Conservation (phyloP, 2,113 vertebrate species). For the Strigops habroptila region DNA sequence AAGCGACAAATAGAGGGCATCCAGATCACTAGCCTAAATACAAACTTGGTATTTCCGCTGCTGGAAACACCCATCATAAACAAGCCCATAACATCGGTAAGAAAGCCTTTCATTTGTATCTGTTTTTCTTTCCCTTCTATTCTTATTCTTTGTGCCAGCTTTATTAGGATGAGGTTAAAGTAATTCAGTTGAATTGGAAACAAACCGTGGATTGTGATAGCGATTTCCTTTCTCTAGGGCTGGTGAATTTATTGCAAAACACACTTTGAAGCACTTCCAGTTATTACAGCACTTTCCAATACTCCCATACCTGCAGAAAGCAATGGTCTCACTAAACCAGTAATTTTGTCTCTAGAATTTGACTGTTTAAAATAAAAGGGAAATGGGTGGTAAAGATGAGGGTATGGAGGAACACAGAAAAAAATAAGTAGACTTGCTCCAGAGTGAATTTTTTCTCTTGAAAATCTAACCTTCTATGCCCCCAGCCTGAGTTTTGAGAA, state of each 20-base stretch:
- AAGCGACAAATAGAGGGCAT: neutral
- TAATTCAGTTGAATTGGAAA: neutral
- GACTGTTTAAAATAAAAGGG: neutral
- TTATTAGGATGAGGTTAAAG: neutral
- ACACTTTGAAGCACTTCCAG: neutral
- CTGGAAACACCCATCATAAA: neutral
- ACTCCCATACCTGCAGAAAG: neutral
- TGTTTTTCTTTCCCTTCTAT: neutral
- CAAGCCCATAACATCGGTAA: neutral
- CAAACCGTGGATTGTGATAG: neutral
- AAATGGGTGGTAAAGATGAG: fast-evolving
- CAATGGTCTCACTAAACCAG: neutral
- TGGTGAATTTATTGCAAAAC: neutral
- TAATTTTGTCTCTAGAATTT: neutral
- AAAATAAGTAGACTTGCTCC: neutral
- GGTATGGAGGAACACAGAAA: neutral
- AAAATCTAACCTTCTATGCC: neutral
- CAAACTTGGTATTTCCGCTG: neutral
- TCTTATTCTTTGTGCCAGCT: neutral
- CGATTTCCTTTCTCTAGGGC: neutral
- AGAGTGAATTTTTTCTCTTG: neutral
- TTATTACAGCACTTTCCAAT: neutral
- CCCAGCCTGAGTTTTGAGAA: neutral
- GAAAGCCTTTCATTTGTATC: neutral
- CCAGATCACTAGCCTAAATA: neutral